Evolutionary conservation across 2,797 vertebrate species (phyloP).

Genomic region (Rhinogobio ventralis): DNA sequence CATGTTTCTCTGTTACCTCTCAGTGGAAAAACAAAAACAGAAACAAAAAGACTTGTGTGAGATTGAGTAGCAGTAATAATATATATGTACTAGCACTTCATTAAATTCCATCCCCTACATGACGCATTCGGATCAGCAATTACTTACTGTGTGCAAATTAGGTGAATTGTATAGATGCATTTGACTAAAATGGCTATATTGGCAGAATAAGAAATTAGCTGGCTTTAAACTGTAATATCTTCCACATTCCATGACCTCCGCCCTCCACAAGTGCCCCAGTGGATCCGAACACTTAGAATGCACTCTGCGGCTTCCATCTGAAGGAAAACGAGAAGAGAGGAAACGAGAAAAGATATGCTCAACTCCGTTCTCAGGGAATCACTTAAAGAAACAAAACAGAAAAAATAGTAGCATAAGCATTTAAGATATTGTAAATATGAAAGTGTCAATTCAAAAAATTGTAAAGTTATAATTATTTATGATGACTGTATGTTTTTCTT

Average conservation of each 20-base stretch:
- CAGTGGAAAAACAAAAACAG: slow-evolving; percentile 22
- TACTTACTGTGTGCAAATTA: slow-evolving; percentile 62
- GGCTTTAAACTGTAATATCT: slow-evolving; percentile 37
- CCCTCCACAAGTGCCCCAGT: slow-evolving; percentile 54
- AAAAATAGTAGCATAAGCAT: slow-evolving; percentile 90
- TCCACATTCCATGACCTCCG: slow-evolving; percentile 53
- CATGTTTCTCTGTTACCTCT: slow-evolving; percentile 36
- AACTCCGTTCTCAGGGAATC: slow-evolving; percentile 99
- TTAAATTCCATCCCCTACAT: slow-evolving; percentile 72
- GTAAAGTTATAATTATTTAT: slow-evolving; percentile 99
- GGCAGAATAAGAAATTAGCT: slow-evolving; percentile 24
- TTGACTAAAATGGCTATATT: slow-evolving; percentile 1
- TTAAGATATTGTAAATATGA: slow-evolving; percentile 99
- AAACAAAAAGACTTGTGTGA: slow-evolving; percentile 37
- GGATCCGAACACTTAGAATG: slow-evolving; percentile 61
- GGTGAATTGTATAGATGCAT: slow-evolving; percentile 13
- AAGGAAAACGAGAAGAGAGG: slow-evolving; percentile 72
- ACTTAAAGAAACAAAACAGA: slow-evolving; percentile 93
- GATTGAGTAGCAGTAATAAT: slow-evolving; percentile 51
- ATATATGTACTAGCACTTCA: slow-evolving; percentile 77
- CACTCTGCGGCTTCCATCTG: slow-evolving; percentile 61
- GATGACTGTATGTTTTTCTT: slow-evolving; percentile 83
- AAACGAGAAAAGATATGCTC: slow-evolving; percentile 81
- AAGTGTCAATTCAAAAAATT: slow-evolving; percentile 98
- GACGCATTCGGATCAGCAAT: slow-evolving; percentile 72